phyloP scores from a whole-genome alignment of 2,888 invertebrate species.

The Hipparchia semele region DNA sequence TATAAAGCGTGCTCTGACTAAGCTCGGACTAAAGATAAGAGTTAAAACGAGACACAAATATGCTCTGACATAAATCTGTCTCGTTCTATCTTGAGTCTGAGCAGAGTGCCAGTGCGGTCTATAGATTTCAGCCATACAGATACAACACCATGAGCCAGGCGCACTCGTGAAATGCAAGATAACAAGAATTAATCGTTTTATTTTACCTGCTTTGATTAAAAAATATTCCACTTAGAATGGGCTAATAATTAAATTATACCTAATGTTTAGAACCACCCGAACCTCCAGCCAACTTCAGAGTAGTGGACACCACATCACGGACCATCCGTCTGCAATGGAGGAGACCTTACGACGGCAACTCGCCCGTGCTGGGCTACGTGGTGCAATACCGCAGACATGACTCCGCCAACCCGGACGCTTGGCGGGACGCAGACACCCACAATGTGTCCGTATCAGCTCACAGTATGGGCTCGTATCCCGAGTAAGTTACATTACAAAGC shows the following conservation, averaged over 20 bases:
- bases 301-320: conserved; percentile 86
- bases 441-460: conserved; percentile 80
- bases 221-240: no score
- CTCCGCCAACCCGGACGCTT: conserved; percentile 77
- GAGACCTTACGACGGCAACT: conserved; percentile 90
- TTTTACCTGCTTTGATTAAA: no score
- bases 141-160: no score
- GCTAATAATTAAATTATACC: not conserved
- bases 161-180: no score
- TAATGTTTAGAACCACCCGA: conserved; percentile 87
- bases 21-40: no score
- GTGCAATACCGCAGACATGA: conserved; percentile 87
- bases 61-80: no score
- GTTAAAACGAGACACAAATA: no score
- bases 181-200: no score
- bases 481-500: conserved; percentile 54
- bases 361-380: conserved; percentile 89
- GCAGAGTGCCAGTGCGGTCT: no score
- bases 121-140: no score
- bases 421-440: conserved; percentile 82
- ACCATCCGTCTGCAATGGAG: conserved; percentile 86
- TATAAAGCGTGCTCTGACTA: no score
- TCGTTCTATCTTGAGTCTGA: no score
- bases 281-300: conserved; percentile 85
- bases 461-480: conserved; percentile 60